Conservation (phyloP, 2,797 vertebrate genomes). For the Setipinna tenuifilis region DNA sequence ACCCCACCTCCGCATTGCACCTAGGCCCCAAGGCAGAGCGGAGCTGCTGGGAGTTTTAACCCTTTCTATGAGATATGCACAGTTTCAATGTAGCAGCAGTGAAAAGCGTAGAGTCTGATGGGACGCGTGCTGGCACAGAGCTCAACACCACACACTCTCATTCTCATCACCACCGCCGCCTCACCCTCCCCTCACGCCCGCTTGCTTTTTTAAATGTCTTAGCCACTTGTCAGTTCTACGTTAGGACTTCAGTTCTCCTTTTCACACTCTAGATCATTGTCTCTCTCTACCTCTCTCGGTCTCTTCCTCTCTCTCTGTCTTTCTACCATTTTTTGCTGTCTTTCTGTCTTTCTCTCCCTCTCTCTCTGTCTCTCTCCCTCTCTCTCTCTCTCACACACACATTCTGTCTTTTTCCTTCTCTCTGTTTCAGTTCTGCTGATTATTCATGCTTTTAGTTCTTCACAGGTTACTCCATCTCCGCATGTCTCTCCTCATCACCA, state of each 20-base stretch:
- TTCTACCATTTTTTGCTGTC: conserved; percentile 53
- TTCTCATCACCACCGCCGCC: background rate
- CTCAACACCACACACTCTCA: background rate
- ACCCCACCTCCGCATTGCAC: background rate
- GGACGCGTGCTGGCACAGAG: background rate
- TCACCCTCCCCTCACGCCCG: background rate
- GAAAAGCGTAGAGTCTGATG: background rate
- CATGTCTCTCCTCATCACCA: background rate
- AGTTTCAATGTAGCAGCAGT: conserved; percentile 81
- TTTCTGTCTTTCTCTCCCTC: background rate
- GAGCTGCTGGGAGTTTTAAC: conserved; percentile 68
- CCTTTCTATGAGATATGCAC: conserved; percentile 70
- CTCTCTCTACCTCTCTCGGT: background rate
- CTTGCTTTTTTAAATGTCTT: background rate
- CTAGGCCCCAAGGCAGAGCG: conserved; percentile 37
- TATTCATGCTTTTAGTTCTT: background rate
- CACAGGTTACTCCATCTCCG: background rate
- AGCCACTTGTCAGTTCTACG: background rate
- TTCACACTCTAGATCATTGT: conserved; percentile 55
- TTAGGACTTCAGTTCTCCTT: conserved; percentile 35
- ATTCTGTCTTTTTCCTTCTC: background rate
- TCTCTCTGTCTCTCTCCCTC: background rate
- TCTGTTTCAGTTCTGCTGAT: background rate
- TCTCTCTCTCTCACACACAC: no score
- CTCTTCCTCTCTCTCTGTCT: background rate